phyloP scores from a whole-genome alignment of 2,797 vertebrate species.

The Sebastes oblongus region DNA sequence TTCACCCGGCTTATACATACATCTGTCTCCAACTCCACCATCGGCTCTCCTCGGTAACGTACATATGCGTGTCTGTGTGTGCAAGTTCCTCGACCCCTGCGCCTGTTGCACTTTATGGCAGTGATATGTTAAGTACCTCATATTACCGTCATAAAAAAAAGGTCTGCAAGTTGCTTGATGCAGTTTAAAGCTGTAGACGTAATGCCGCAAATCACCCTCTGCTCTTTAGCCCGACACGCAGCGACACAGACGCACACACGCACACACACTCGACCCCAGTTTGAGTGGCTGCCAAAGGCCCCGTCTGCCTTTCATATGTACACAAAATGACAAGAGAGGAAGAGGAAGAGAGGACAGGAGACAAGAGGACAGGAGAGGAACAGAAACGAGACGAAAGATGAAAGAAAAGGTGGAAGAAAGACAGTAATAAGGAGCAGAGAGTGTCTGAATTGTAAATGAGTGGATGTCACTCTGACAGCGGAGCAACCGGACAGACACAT shows the following conservation, averaged over 20 bases:
- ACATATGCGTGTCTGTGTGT: conserved; percentile 12
- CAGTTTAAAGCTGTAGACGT: conserved; percentile 77
- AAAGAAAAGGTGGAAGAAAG: conserved; percentile 58
- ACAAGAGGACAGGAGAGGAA: conserved; percentile 40
- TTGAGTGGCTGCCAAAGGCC: conserved; percentile 66
- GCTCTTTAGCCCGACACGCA: conserved; percentile 49
- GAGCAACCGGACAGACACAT: conserved; percentile 59
- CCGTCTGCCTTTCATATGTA: conserved; percentile 58
- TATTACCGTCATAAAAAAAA: conserved; percentile 72
- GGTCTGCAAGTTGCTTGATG: conserved; percentile 74
- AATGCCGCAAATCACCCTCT: conserved; percentile 74
- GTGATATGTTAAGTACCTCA: conserved; percentile 73
- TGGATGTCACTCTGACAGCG: conserved; percentile 60
- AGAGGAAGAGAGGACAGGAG: conserved; percentile 36
- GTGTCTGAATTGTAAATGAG: conserved; percentile 80
- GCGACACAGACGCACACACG: conserved; percentile 22
- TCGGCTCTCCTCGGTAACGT: conserved; percentile 7
- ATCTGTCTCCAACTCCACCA: conserved; percentile 41
- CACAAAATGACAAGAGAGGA: conserved; percentile 52
- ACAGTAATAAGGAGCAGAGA: conserved; percentile 65
- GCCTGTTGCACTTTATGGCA: conserved; percentile 69
- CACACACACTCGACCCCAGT: conserved; percentile 18
- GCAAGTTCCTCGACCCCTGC: conserved; percentile 13
- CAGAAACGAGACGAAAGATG: conserved; percentile 54
- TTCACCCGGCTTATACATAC: conserved; percentile 43